Evolutionary conservation across 2,797 vertebrate species (phyloP).

Genomic region (Arnoldichthys spilopterus): DNA sequence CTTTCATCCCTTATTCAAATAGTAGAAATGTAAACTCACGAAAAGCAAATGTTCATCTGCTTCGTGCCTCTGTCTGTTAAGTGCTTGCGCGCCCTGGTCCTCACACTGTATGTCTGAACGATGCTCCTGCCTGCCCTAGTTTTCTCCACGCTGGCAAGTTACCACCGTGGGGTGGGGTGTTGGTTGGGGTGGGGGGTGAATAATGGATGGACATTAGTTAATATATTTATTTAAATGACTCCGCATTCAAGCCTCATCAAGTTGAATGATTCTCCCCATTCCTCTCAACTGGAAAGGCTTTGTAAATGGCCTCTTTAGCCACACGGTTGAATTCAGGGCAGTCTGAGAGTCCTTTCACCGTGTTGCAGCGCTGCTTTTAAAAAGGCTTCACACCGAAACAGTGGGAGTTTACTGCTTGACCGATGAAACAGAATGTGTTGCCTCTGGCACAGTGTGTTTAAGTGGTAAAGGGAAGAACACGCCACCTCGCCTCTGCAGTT

Average conservation of each 20-base stretch:
- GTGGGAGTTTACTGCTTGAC: constrained; percentile 11
- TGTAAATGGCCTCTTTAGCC: background rate
- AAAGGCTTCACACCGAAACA: background rate
- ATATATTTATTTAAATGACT: constrained; percentile 15
- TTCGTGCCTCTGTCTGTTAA: background rate
- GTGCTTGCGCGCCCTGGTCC: background rate
- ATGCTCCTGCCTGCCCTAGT: background rate
- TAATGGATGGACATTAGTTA: constrained; percentile 10
- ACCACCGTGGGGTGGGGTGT: background rate
- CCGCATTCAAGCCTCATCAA: background rate
- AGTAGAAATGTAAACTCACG: background rate
- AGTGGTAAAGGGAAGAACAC: background rate
- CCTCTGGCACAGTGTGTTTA: constrained; percentile 17
- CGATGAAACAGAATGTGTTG: constrained; percentile 18
- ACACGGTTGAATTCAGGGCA: background rate
- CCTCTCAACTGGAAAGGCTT: background rate
- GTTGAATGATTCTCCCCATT: background rate
- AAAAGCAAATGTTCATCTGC: background rate
- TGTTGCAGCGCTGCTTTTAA: background rate
- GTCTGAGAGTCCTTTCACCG: background rate
- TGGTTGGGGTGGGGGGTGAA: background rate
- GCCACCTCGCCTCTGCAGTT: background rate
- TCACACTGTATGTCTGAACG: background rate
- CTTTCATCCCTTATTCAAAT: background rate
- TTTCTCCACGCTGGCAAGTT: background rate